Evolutionary conservation across 2,113 vertebrate genomes (phyloP), one percentile per base, ranked within the genome.

Genomic region (Sinosuthora webbiana): DNA sequence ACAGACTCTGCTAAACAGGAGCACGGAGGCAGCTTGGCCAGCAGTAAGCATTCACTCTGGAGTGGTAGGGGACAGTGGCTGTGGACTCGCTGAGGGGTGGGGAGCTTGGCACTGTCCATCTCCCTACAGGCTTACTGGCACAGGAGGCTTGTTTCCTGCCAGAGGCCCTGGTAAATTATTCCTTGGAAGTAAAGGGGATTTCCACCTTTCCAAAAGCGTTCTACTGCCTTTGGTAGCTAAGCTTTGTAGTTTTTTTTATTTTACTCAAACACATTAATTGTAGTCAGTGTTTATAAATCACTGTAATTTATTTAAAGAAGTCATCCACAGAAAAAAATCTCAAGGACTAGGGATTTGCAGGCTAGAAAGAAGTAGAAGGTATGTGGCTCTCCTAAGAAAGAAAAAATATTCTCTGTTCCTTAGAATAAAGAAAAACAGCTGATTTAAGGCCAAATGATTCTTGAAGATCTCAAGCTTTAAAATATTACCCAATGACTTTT

Each of bases 1-100:
- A 21, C 10, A 71, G 44, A 20, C 13, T 50, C 33, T 37, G 2
- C 3, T 15, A 25, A 62, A 14, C 3, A 5, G 8, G 11, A 73
- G 13, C 14, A 73, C 7, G 44, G 23, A 53, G n/a, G 39, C 33
- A 78, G n/a, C 31, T 65, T 64, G 28, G 24, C 11, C 30, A 80
- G n/a, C 53, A 76, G n/a, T 25, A 28, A 86, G 21, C 2, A 4
- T 19, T 60, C 5, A 2, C 17, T 25, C 45, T 13, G 28, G 25
- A 53, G 25, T 10, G 49, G 52, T 2, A 47, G 62, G 33, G 18
- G 27, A 10, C 44, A 60, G 59, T 15, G 37, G 42, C 53, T 83
- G 42, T 4, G 22, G 27, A 9, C 11, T 60, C 0, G 0, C 11
- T 52, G 33, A 31, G 9, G 8, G 9, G 2, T 14, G 18, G 24